phyloP scores from a whole-genome alignment of 2,113 vertebrate species.

The Okapia johnstoni region DNA sequence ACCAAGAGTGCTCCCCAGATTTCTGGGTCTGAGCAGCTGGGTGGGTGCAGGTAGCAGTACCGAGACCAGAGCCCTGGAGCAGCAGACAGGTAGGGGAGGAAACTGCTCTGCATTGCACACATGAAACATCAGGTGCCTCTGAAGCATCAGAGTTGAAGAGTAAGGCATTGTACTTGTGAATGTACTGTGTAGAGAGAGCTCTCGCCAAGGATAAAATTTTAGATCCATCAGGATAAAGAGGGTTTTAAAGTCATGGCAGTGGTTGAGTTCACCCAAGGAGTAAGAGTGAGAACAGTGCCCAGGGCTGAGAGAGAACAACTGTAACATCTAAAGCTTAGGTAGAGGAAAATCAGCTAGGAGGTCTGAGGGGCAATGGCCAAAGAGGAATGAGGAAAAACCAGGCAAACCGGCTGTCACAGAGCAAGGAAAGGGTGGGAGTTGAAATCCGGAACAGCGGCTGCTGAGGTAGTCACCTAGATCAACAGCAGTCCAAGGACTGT shows the following conservation, averaged over 20 bases:
- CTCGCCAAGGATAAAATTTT: neutral
- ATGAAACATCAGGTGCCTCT: neutral
- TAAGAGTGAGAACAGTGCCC: neutral
- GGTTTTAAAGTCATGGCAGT: neutral
- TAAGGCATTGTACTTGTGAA: neutral
- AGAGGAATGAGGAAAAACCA: neutral
- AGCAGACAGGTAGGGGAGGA: neutral
- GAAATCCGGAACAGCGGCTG: neutral
- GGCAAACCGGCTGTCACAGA: neutral
- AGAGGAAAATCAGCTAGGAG: neutral
- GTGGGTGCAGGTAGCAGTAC: too few species aligned
- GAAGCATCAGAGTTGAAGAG: neutral
- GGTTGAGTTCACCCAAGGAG: neutral
- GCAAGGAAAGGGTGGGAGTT: neutral
- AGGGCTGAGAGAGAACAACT: too few species aligned
- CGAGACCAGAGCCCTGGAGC: neutral
- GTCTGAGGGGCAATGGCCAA: neutral
- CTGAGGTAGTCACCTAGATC: neutral
- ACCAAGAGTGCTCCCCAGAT: neutral
- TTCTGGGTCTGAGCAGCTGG: neutral
- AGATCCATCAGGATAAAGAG: neutral
- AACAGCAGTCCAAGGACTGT: neutral
- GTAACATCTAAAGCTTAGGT: neutral
- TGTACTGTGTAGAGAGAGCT: neutral
- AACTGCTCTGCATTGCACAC: neutral